Evolutionary conservation across 2,797 vertebrate species (phyloP).

Genomic region (Premnoplex brunnescens): DNA sequence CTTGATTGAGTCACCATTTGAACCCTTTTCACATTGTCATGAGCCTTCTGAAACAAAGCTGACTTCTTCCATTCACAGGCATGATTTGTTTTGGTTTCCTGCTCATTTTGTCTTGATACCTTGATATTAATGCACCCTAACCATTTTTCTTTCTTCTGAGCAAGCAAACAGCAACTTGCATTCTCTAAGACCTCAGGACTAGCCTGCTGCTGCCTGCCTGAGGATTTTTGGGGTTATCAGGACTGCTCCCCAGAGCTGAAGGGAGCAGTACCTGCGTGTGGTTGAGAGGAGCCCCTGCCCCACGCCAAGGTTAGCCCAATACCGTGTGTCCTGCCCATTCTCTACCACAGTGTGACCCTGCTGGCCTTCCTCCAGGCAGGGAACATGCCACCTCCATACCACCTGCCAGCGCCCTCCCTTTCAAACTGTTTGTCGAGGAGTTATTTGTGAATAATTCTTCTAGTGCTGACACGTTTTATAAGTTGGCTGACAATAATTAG

Average conservation of each 20-base stretch:
- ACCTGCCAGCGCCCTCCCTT: neutral
- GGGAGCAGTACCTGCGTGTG: rapidly evolving
- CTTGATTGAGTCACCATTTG: neutral
- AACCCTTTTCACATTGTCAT: neutral
- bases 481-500: slow-evolving; percentile 27
- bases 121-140: neutral
- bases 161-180: neutral
- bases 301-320: neutral
- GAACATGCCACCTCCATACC: neutral
- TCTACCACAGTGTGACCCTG: neutral
- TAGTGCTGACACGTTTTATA: slow-evolving; percentile 7
- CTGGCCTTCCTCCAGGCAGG: slow-evolving; percentile 24
- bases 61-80: neutral
- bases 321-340: neutral
- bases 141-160: neutral
- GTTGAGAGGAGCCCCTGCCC: neutral
- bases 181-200: neutral
- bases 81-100: neutral
- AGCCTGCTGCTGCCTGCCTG: neutral
- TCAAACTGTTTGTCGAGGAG: neutral
- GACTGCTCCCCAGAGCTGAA: neutral
- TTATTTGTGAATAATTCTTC: slow-evolving; percentile 16
- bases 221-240: neutral
- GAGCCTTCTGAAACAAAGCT: neutral
- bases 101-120: neutral